Conservation (phyloP, 1,140 invertebrate genomes). For the Drosophila lacteicornis region DNA sequence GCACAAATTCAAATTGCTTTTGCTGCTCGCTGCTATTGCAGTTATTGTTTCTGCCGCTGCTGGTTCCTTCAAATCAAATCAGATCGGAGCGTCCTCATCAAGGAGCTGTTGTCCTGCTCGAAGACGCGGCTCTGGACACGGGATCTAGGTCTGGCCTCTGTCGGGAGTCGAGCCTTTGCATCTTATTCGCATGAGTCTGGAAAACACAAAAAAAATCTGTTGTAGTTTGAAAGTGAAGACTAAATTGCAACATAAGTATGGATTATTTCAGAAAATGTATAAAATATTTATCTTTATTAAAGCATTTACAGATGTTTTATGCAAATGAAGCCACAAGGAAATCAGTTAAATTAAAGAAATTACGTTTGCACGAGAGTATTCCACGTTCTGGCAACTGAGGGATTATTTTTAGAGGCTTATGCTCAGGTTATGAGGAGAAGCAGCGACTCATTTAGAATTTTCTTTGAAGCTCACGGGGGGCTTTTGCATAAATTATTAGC, state of each 20-base stretch:
- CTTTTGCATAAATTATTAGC: constrained; percentile 67
- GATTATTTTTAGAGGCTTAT: constrained; percentile 14
- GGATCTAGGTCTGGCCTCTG: constrained; percentile 44
- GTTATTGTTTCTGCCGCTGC: constrained; percentile 56
- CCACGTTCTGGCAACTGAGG: neutral
- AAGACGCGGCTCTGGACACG: constrained; percentile 28
- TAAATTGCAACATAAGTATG: too few species aligned
- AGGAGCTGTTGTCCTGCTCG: constrained; percentile 11
- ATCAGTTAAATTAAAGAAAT: constrained; percentile 2
- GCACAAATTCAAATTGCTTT: constrained; percentile 77
- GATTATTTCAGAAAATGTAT: too few species aligned
- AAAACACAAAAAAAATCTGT: constrained; percentile 24
- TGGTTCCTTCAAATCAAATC: constrained; percentile 62
- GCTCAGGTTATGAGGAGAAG: constrained; percentile 5
- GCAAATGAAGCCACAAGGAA: neutral
- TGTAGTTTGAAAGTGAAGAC: too few species aligned
- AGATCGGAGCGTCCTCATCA: constrained; percentile 34
- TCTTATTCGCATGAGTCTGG: constrained; percentile 52
- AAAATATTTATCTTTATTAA: neutral
- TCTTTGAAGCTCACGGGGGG: constrained; percentile 45
- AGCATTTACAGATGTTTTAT: neutral
- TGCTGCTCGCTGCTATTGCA: constrained; percentile 54
- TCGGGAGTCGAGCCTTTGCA: constrained; percentile 53
- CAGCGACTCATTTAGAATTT: constrained; percentile 50
- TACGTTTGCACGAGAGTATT: neutral